phyloP scores from a whole-genome alignment of 1,140 invertebrate species.

The Hormaphis cornu region DNA sequence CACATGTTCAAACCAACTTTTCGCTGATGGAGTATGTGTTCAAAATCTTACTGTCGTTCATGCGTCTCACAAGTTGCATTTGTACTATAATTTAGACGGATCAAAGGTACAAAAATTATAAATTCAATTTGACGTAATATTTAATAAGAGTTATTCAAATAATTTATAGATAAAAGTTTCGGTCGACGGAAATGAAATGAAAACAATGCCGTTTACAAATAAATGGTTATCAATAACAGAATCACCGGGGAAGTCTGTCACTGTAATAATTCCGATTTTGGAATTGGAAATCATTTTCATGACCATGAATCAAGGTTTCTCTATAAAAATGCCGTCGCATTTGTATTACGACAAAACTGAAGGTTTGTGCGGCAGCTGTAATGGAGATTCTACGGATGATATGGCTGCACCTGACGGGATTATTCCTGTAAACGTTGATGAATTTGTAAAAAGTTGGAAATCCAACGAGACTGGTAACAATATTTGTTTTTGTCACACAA shows the following conservation, averaged over 20 bases:
- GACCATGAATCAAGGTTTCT: slow-evolving; percentile 43
- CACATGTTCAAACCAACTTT: not conserved
- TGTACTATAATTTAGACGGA: not conserved
- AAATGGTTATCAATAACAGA: slow-evolving; percentile 15
- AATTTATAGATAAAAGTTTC: not conserved
- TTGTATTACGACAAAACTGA: slow-evolving; percentile 61
- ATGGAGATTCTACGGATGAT: slow-evolving; percentile 55
- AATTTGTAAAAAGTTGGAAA: slow-evolving; percentile 54
- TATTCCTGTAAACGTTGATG: slow-evolving; percentile 43
- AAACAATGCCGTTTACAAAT: not conserved
- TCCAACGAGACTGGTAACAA: not conserved
- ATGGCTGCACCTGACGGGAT: slow-evolving; percentile 49
- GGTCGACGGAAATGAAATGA: not conserved
- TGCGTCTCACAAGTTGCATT: not conserved
- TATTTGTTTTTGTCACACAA: not conserved
- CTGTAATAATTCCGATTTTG: slow-evolving; percentile 11
- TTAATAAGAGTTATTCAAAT: not conserved
- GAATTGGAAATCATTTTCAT: slow-evolving; percentile 37
- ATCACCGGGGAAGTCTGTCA: slow-evolving; percentile 23
- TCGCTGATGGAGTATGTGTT: not conserved
- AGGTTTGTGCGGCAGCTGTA: slow-evolving; percentile 71
- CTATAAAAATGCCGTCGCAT: slow-evolving; percentile 56
- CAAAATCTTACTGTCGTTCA: slow-evolving; percentile 5
- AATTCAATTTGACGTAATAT: not conserved
- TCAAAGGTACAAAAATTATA: not conserved